phyloP scores from a whole-genome alignment of 2,797 vertebrate species.

The Amniataba percoides region DNA sequence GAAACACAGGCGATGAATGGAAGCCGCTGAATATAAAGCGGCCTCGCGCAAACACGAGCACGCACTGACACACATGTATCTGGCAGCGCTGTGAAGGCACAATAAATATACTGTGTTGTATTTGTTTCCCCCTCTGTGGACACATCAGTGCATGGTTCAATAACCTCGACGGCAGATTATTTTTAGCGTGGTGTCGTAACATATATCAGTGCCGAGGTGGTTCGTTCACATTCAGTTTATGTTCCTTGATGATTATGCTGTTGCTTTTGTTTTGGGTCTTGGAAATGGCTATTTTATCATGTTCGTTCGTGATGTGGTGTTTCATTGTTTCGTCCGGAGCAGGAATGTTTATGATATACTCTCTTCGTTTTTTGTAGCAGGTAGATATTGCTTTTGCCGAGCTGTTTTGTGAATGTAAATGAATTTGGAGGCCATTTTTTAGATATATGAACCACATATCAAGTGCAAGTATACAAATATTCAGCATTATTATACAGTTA shows the following conservation, averaged over 20 bases:
- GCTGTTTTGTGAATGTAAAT: slow-evolving; percentile 18
- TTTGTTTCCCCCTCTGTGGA: slow-evolving; percentile 51
- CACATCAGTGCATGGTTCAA: slow-evolving; percentile 42
- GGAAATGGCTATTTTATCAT: slow-evolving; percentile 18
- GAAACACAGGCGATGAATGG: slow-evolving; percentile 44
- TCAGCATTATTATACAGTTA: background rate
- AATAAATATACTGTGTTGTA: slow-evolving; percentile 28
- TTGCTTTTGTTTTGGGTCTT: slow-evolving; percentile 36
- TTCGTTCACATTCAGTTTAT: slow-evolving; percentile 48
- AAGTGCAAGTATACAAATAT: background rate
- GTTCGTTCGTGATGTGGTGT: background rate
- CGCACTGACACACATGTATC: slow-evolving; percentile 20
- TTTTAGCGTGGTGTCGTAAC: slow-evolving; percentile 57
- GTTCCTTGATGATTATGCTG: slow-evolving; percentile 29
- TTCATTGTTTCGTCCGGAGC: slow-evolving; percentile 20
- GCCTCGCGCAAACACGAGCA: slow-evolving; percentile 19
- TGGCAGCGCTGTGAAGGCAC: slow-evolving; percentile 30
- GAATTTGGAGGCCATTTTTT: slow-evolving; percentile 6
- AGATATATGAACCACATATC: slow-evolving; percentile 8
- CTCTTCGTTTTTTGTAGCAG: slow-evolving; percentile 34
- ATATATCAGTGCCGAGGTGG: slow-evolving; percentile 17
- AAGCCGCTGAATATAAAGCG: slow-evolving; percentile 49
- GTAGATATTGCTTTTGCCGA: background rate
- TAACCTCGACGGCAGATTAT: slow-evolving; percentile 51
- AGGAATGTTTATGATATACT: slow-evolving; percentile 28